These are phyloP conservation scores for Caracal caracal DNA, from an alignment of 2,113 vertebrate species.

Conservation along the genomic window DNA sequence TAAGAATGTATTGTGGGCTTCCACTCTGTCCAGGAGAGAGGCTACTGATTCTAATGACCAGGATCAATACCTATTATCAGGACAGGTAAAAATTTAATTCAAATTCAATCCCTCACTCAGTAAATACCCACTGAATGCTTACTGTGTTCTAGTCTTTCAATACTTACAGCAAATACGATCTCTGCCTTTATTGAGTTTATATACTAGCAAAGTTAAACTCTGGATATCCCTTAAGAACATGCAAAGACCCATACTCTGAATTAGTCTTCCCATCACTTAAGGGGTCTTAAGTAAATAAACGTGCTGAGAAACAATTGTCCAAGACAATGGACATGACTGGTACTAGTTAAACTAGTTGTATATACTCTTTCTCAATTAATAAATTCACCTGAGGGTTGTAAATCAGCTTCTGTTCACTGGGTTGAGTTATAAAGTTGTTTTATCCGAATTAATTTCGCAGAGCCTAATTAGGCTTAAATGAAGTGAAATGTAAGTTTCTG, in stretches of 20 bases:
- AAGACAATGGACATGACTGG: background rate
- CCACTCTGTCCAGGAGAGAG: background rate
- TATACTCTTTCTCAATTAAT: conserved; percentile 22
- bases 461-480: conserved; percentile 22
- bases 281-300: background rate
- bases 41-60: conserved; percentile 4
- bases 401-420: conserved; percentile 8
- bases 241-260: background rate
- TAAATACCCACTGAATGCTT: background rate
- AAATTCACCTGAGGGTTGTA: background rate
- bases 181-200: background rate
- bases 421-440: conserved; percentile 53
- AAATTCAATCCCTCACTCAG: conserved; percentile 1
- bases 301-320: background rate
- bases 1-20: background rate
- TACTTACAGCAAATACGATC: background rate
- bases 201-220: conserved; percentile 46
- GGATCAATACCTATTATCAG: background rate
- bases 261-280: background rate
- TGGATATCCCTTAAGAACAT: background rate
- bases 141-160: background rate
- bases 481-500: conserved; percentile 45
- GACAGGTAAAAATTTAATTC: conserved; percentile 1
- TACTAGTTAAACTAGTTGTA: background rate
- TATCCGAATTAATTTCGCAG: conserved; percentile 26